Evolutionary conservation across 2,113 vertebrate genomes (phyloP), one percentile per base, ranked within the genome.

Genomic region (Cyprinodon brontotheroides): DNA sequence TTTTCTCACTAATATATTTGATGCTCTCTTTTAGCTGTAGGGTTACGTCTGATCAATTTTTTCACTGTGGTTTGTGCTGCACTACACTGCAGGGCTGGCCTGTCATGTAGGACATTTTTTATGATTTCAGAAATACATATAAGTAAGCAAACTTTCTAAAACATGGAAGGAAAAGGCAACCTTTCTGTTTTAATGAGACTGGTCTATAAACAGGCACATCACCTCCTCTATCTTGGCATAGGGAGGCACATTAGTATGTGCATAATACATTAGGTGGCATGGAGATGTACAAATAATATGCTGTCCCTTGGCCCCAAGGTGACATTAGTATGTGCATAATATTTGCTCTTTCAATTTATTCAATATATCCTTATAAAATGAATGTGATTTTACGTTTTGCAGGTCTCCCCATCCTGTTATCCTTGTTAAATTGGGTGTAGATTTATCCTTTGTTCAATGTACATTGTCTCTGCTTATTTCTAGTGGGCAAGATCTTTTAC

Each of bases 131-230:
- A 41, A 20, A 41, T 29, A 68, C 62, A 68, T 53, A 72, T 38
- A 72, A 72, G 77, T 50, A 67, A 71, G 61, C 41, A 57, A 66
- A 76, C 67, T 79, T 82, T 86, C 75, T 73, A 71, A 61, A 60
- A 59, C 57, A 39, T 29, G 57, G 65, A 47, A 68, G 64, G 67
- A 66, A 81, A 66, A 74, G 61, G 60, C 48, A n/a, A 64, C 77
- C 72, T 47, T 66, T 59, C 64, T 61, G 13, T 72, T 90, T 84
- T 92, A 92, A 92, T 90, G 91, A 90, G 79, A 37, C 22, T 37
- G 47, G 64, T 77, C 71, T 73, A 77, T 78, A 79, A 84, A 79
- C 78, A 81, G 76, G 68, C 79, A 80, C 65, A 77, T 88, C 85
- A 89, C 61, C 68, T 82, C 69, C 63, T 61, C 78, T 67, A 61